Evolutionary conservation across 2,113 vertebrate genomes (phyloP), one percentile per base, ranked within the genome.

Genomic region (Varanus komodoensis): DNA sequence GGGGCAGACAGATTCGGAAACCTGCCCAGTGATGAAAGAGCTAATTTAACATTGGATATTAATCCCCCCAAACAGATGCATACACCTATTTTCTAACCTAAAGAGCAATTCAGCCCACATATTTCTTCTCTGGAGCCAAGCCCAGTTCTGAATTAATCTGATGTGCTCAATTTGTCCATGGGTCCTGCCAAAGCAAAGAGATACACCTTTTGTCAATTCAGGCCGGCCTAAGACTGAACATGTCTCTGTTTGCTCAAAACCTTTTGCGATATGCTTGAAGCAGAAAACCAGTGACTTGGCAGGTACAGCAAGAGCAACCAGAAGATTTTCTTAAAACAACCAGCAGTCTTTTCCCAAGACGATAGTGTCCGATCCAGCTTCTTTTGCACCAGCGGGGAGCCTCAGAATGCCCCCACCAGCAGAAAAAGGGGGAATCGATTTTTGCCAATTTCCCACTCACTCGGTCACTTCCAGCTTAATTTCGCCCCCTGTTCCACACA

Each of bases 151-250:
- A 2, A 21, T 82, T 14, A 32, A 92, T 78, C 29, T 86, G 86
- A 78, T 80, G 34, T 34, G 25, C 0, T 81, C 27, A 89, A 71
- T 12, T 5, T 89, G 9, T 38, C 94, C 2, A 34, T 15, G 84
- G 64, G 52, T 80, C 8, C 79, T 68, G 64, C 12, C 67, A 89
- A 3, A 50, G 19, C 88, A 91, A 93, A 93, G 71, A 91, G 17
- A 71, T 88, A 92, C 14, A 50, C 64, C 48, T 85, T 91, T 82
- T 87, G 79, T 34, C 68, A 92, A 38, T 6, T 14, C 54, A 75
- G 52, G 44, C 34, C 81, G 67, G 11, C 91, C 12, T 79, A 95
- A 69, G 91, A 88, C 38, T 92, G 75, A 86, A 0, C 8, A 74
- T 7, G 3, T 84, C 2, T 71, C 1, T 87, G 6, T 74, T 94